phyloP scores from a whole-genome alignment of 2,888 invertebrate genomes.

The Agonopterix subpropinquella region DNA sequence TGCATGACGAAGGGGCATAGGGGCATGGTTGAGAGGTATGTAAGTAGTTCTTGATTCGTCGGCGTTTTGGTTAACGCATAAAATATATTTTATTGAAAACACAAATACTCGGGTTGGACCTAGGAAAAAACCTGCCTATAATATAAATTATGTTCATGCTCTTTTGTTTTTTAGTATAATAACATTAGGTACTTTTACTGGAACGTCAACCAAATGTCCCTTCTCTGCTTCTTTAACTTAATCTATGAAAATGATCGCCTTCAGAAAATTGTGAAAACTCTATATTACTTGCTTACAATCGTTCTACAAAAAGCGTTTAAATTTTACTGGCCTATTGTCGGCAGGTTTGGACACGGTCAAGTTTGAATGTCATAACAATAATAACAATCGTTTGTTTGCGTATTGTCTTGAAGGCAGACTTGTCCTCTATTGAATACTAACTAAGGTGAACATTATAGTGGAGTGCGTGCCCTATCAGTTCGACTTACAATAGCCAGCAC shows the following conservation, averaged over 20 bases:
- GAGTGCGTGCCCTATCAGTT: conserved; percentile 47
- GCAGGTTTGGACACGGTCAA: conserved; percentile 60
- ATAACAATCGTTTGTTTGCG: conserved; percentile 14
- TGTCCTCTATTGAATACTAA: conserved; percentile 44
- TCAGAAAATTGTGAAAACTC: conserved; percentile 38
- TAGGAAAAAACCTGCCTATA: no score
- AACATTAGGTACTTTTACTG: no score
- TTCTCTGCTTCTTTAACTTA: conserved; percentile 9
- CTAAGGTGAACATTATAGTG: conserved; percentile 14
- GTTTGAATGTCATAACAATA: conserved; percentile 50
- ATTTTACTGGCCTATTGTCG: conserved; percentile 41
- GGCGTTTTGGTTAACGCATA: no score
- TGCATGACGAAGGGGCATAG: no score
- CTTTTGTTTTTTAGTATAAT: no score
- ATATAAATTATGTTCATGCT: no score
- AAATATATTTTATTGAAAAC: no score
- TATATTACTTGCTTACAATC: conserved; percentile 21
- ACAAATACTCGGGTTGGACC: no score
- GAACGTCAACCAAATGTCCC: no score
- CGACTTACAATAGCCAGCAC: no score
- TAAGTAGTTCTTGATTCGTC: no score
- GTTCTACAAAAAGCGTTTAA: conserved; percentile 30
- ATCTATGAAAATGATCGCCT: conserved; percentile 33
- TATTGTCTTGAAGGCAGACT: conserved; percentile 26
- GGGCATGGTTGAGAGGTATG: no score